These are phyloP conservation scores for Oreonectes daqikongensis DNA, from an alignment of 2,797 vertebrate species.

Conservation along the genomic window DNA sequence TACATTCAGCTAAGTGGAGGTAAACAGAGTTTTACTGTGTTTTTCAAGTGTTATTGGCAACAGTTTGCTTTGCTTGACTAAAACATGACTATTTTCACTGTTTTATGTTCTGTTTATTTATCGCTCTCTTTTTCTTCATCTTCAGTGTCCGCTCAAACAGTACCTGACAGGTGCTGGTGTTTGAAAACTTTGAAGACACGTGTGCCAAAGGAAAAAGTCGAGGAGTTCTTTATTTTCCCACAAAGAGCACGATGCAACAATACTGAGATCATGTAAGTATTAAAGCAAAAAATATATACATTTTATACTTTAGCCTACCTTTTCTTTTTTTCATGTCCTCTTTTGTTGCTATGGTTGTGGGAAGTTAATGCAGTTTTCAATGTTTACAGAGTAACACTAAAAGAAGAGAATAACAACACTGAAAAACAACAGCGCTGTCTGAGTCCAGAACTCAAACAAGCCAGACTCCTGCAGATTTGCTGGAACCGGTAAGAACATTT, in stretches of 20 bases:
- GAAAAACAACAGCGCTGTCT: constrained; percentile 60
- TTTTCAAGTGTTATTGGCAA: neutral
- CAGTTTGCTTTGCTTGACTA: neutral
- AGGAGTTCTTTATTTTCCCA: constrained; percentile 68
- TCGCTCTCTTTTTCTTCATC: neutral
- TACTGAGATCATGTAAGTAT: constrained; percentile 74
- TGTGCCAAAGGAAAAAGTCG: constrained; percentile 51
- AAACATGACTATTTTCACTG: neutral
- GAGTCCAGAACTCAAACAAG: constrained; percentile 52
- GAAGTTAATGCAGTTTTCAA: neutral
- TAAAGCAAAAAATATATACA: too few species aligned
- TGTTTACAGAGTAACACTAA: constrained; percentile 68
- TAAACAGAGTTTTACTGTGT: constrained; percentile 46
- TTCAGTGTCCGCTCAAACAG: neutral
- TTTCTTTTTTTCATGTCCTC: too few species aligned
- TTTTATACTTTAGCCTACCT: too few species aligned
- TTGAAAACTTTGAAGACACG: neutral
- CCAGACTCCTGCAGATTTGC: constrained; percentile 62
- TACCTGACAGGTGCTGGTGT: constrained; percentile 53
- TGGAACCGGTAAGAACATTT: too few species aligned
- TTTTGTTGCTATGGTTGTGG: too few species aligned
- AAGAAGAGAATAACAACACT: constrained; percentile 14
- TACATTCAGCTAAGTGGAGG: constrained; percentile 57
- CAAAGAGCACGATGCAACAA: constrained; percentile 60
- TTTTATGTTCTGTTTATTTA: too few species aligned